These are phyloP conservation scores for Brachystomella parvula DNA, from an alignment of 1,140 invertebrate genomes.

Conservation along the genomic window DNA sequence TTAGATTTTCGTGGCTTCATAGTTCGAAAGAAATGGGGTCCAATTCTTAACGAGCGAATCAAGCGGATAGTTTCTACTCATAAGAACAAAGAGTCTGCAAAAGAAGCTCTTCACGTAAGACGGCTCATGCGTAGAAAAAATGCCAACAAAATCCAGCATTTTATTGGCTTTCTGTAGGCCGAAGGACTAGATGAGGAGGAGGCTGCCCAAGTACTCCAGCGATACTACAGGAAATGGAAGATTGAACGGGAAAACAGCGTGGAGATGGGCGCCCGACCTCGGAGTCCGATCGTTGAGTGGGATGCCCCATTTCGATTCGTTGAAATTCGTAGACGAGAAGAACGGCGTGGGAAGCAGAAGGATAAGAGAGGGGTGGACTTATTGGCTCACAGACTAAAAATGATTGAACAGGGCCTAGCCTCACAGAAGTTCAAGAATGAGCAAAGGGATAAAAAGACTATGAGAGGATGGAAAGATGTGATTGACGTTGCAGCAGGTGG, in stretches of 20 bases:
- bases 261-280: slow-evolving; percentile 39
- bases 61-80: slow-evolving; percentile 43
- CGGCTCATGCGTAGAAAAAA: no score
- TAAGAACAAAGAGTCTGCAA: slow-evolving; percentile 43
- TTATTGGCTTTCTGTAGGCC: slow-evolving; percentile 25
- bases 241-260: slow-evolving; percentile 17
- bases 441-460: slow-evolving; percentile 35
- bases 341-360: slow-evolving; percentile 18
- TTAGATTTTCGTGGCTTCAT: slow-evolving; percentile 58
- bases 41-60: slow-evolving; percentile 48
- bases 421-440: slow-evolving; percentile 39
- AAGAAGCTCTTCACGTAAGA: slow-evolving; percentile 40
- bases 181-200: slow-evolving; percentile 48
- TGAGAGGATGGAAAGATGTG: slow-evolving; percentile 38
- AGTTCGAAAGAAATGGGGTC: slow-evolving; percentile 54
- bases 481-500: slow-evolving; percentile 16
- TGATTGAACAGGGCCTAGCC: slow-evolving; percentile 35
- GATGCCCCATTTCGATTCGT: slow-evolving; percentile 21
- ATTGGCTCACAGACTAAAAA: slow-evolving; percentile 31
- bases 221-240: slow-evolving; percentile 40
- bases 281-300: slow-evolving; percentile 44
- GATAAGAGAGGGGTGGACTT: slow-evolving; percentile 35
- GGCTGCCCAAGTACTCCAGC: slow-evolving; percentile 43
- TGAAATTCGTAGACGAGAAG: slow-evolving; percentile 19
- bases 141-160: not conserved